Percentiles rank a stretch among this genome's conserved stretches.
Conservation (phyloP, 2,888 invertebrate species). For the Dicyrtomina minuta region DNA sequence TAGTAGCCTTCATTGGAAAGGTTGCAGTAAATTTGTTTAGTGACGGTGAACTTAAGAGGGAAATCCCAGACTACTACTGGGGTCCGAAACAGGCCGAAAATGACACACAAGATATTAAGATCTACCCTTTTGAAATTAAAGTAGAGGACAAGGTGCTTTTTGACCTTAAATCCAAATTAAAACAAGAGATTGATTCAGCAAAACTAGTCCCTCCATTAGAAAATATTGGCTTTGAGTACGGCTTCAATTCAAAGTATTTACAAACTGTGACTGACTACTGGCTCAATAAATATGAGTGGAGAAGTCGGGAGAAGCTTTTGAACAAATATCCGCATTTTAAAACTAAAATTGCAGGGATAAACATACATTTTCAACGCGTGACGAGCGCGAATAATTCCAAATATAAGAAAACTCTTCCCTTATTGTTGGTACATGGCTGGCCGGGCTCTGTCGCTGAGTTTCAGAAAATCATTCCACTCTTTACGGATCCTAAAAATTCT, state of each 20-base stretch:
- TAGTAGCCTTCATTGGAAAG: neutral
- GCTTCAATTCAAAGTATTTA: constrained; percentile 72
- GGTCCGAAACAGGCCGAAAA: constrained; percentile 34
- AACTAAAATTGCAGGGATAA: constrained; percentile 74
- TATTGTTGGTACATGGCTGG: constrained; percentile 51
- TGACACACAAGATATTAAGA: constrained; percentile 60
- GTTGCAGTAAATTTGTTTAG: neutral
- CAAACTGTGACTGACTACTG: constrained; percentile 73
- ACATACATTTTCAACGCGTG: constrained; percentile 74
- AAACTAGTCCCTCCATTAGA: constrained; percentile 56
- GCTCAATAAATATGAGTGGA: constrained; percentile 74
- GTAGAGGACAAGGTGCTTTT: constrained; percentile 63
- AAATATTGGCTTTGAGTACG: constrained; percentile 72
- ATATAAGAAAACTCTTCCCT: constrained; percentile 40
- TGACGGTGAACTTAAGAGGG: neutral
- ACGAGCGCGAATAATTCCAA: constrained; percentile 56
- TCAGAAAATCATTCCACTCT: constrained; percentile 56
- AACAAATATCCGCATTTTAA: constrained; percentile 74
- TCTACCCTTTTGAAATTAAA: constrained; percentile 65
- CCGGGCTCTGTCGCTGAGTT: constrained; percentile 51
- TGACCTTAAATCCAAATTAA: constrained; percentile 63
- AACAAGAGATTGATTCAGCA: constrained; percentile 60
- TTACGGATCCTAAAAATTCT: constrained; percentile 61
- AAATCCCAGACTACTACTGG: constrained; percentile 38
- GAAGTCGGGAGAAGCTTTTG: constrained; percentile 67